Evolutionary conservation across 2,113 vertebrate species (phyloP), one percentile per base, ranked within the genome.

Genomic region (Amblyopsis rosae): DNA sequence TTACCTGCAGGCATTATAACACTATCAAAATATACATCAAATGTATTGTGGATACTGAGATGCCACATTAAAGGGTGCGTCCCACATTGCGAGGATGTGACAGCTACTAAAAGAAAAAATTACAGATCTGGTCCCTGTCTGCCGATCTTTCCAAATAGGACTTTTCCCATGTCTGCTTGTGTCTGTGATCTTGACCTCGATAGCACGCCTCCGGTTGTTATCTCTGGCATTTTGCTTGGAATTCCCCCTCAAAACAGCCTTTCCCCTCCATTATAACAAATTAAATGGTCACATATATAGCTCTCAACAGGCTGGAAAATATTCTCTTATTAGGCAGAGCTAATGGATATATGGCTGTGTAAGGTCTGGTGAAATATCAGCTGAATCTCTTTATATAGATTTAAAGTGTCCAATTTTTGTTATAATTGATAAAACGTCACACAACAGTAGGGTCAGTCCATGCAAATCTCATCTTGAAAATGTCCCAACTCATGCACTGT

Each of bases 401-500:
- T 75, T n/a, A 53, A 70, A 33, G 9, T 49, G 56, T 26, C 17
- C 75, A 68, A 47, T 67, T 41, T 15, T 9, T 7, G 3, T 16
- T 16, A 46, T 76, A 72, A 80, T 76, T 41, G 55, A 67, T 68
- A 26, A 26, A 26, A 26, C 47, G 69, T 83, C 78, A 84, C 51
- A 81, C 5, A 0, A 59, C 70, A 78, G 26, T 32, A 66, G 68
- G 69, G 59, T 15, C 13, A n/a, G 7, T n/a, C 13, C 13, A n/a
- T 6, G 1, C 19, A 53, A 49, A 71, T 45, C 33, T 12, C n/a
- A 49, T 62, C 53, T 32, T 82, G 49, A 64, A 76, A 53, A 32
- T 51, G 67, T 48, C 26, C 15, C 13, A 54, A 51, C 13, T 4
- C 13, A 15, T 51, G 49, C 13, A 51, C n/a, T 51, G 49, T 26